phyloP scores from a whole-genome alignment of 2,888 invertebrate species.

The Agrotis segetum region DNA sequence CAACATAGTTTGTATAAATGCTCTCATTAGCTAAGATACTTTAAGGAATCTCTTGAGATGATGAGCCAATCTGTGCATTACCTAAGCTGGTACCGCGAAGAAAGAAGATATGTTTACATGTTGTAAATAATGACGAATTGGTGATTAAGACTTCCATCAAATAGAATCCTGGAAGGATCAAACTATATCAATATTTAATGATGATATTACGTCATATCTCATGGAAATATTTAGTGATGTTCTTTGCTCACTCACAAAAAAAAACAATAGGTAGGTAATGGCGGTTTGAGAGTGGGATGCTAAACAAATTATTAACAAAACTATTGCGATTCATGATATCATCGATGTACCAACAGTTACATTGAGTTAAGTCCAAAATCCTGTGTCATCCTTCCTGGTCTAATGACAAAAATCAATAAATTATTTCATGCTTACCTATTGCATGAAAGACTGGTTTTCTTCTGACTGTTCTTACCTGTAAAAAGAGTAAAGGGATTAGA shows the following conservation, averaged over 20 bases:
- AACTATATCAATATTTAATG: neutral
- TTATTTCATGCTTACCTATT: neutral
- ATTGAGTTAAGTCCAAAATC: neutral
- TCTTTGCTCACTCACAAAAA: constrained; percentile 24
- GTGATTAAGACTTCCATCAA: neutral
- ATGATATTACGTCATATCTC: constrained; percentile 5
- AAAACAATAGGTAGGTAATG: constrained; percentile 20
- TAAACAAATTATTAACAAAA: constrained; percentile 5
- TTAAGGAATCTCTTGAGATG: neutral
- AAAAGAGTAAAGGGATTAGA: no score
- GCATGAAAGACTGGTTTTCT: neutral
- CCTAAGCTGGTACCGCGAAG: no score
- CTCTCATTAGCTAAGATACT: neutral
- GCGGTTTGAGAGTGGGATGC: constrained; percentile 18
- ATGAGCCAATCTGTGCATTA: no score
- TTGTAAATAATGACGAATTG: neutral
- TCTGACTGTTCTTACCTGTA: no score
- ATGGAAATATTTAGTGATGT: constrained; percentile 16
- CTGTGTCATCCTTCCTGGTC: neutral
- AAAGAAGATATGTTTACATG: neutral
- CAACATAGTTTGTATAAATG: neutral
- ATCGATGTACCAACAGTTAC: constrained; percentile 12
- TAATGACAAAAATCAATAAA: neutral
- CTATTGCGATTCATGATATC: constrained; percentile 16
- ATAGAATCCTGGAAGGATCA: neutral